Percentiles rank a stretch among this genome's conserved stretches.
Evolutionary conservation across 2,113 vertebrate species (phyloP).

Genomic region (Poeciliopsis occidentalis): DNA sequence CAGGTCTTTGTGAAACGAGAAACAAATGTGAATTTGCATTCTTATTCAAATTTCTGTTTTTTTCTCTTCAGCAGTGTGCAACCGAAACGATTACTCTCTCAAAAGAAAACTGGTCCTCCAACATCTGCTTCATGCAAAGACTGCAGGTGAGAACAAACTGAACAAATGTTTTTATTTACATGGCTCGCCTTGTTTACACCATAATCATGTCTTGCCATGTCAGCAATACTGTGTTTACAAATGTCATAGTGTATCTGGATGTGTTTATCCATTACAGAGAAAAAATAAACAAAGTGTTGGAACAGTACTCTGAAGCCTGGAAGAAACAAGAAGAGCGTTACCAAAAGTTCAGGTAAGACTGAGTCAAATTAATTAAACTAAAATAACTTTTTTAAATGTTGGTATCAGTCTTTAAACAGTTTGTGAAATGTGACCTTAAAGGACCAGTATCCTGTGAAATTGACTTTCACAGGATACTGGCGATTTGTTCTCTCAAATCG

Average conservation of each 20-base stretch:
- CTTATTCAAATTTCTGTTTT: no score
- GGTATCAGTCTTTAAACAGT: not conserved
- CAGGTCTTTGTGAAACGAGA: no score
- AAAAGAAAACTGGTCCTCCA: not conserved
- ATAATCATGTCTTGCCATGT: not conserved
- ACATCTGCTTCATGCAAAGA: slow-evolving; percentile 28
- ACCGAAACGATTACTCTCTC: not conserved
- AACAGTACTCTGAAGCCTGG: slow-evolving; percentile 61
- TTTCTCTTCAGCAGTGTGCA: no score
- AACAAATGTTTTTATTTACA: not conserved
- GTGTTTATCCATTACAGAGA: slow-evolving; percentile 38
- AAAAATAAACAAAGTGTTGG: slow-evolving; percentile 46
- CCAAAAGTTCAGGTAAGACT: slow-evolving; percentile 70
- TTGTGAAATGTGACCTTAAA: not conserved
- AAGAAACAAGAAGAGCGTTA: slow-evolving; percentile 63
- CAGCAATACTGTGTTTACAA: not conserved
- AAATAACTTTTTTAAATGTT: not conserved
- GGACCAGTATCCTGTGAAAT: no score
- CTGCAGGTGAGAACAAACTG: slow-evolving; percentile 54
- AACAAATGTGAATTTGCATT: no score
- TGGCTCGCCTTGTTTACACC: not conserved
- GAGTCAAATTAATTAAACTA: not conserved
- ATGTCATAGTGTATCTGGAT: not conserved
- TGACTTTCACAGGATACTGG: no score
- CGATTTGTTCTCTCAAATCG: no score